Percentiles rank a stretch among this genome's conserved stretches.
Conservation (phyloP, 2,113 vertebrate genomes). For the Megaceryle maxima region DNA sequence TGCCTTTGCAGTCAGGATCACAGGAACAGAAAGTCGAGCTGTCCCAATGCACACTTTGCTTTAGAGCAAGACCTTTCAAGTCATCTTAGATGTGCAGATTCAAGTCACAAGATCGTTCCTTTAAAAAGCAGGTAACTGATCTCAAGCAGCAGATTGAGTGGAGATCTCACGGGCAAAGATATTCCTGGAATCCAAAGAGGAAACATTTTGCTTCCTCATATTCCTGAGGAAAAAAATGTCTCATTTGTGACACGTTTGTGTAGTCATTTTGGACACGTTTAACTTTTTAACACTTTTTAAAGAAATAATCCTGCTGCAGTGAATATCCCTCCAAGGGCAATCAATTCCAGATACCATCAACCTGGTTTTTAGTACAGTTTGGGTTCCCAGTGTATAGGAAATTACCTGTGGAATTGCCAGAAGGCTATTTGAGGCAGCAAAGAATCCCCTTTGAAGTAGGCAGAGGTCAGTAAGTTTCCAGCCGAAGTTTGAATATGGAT, state of each 20-base stretch:
- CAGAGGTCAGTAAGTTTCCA: constrained; percentile 23
- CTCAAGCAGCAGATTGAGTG: background rate
- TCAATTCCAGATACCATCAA: background rate
- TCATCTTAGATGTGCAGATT: constrained; percentile 7
- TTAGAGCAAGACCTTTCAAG: constrained; percentile 28
- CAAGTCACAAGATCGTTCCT: constrained; percentile 15
- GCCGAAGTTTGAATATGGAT: background rate
- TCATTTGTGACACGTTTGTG: background rate
- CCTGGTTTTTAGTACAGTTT: background rate
- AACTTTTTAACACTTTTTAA: background rate
- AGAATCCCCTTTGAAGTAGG: background rate
- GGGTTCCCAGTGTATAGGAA: background rate
- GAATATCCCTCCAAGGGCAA: background rate
- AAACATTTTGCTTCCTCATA: background rate
- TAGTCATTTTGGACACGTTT: constrained; percentile 9
- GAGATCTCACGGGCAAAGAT: constrained; percentile 15
- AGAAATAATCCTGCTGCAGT: background rate
- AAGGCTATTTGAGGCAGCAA: background rate
- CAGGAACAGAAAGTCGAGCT: background rate
- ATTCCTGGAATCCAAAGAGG: constrained; percentile 22
- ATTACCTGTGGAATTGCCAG: constrained; percentile 10
- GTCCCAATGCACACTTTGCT: constrained; percentile 4
- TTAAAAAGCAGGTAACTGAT: constrained; percentile 22
- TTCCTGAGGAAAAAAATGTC: background rate
- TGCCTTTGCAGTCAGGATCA: background rate